Conservation (phyloP, 92 coral and sea anemone genomes). For the Phenganax marumi region DNA sequence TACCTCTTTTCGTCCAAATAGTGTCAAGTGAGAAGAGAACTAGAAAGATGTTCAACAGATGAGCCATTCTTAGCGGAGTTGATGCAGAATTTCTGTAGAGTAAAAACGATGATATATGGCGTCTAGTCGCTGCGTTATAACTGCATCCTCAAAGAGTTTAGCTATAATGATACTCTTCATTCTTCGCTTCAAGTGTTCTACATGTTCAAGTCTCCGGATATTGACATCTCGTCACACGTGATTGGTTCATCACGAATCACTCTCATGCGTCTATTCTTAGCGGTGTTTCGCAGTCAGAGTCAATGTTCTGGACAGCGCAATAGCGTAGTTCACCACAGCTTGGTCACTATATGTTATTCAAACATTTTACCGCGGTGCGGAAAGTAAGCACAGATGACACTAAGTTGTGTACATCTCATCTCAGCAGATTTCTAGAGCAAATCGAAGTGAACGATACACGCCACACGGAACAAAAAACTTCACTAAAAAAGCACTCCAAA, state of each 20-base stretch:
- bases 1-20: neutral
- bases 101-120: neutral
- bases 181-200: conserved; percentile 28
- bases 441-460: too few relatives aligned
- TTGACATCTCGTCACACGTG: neutral
- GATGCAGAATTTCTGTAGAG: neutral
- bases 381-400: too few relatives aligned
- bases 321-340: neutral
- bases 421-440: too few relatives aligned
- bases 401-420: neutral
- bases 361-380: too few relatives aligned
- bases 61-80: neutral
- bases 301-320: neutral
- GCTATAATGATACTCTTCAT: neutral
- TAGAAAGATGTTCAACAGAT: neutral
- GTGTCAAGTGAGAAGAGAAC: neutral
- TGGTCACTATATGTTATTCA: too few relatives aligned
- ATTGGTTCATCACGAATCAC: conserved; percentile 2
- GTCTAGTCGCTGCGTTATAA: neutral
- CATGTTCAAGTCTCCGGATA: conserved; percentile 25
- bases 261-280: conserved; percentile 14
- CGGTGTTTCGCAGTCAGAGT: neutral
- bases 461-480: neutral
- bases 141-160: conserved; percentile 2
- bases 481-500: neutral